Percentiles rank a stretch among this genome's conserved stretches.
phyloP scores from a whole-genome alignment of 2,113 vertebrate genomes.

The Myotis davidii region DNA sequence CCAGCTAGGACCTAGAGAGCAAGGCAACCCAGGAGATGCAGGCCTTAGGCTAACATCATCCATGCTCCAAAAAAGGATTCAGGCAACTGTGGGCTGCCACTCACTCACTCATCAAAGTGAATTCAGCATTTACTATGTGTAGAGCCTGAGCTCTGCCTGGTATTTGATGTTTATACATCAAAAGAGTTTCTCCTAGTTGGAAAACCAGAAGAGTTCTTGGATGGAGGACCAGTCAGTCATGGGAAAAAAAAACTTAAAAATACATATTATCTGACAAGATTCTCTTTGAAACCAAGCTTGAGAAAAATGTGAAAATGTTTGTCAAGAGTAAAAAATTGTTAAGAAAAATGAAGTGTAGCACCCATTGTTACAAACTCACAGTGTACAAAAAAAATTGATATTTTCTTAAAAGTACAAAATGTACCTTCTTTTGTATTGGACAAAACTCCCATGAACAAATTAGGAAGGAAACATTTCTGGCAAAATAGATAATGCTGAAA shows the following conservation, averaged over 20 bases:
- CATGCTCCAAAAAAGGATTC: background rate
- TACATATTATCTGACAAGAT: background rate
- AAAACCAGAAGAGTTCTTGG: background rate
- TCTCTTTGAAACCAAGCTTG: background rate
- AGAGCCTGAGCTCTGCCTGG: background rate
- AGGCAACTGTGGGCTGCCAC: background rate
- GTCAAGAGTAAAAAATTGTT: background rate
- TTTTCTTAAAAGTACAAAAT: conserved; percentile 24
- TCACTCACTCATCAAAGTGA: background rate
- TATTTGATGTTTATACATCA: background rate
- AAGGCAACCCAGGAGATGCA: background rate
- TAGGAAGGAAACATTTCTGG: background rate
- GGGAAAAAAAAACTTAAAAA: background rate
- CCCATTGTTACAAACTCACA: conserved; percentile 6
- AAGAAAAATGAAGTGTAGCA: background rate
- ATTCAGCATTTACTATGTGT: background rate
- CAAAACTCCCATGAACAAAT: background rate
- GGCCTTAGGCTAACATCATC: background rate
- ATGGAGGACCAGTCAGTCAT: background rate
- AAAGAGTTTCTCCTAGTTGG: background rate
- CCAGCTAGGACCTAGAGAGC: background rate
- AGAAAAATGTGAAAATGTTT: conserved; percentile 35
- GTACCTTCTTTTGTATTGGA: background rate
- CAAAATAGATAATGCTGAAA: background rate
- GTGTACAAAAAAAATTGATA: background rate